These are phyloP conservation scores for Aricia agestis DNA, from an alignment of 1,140 invertebrate species.

Conservation along the genomic window DNA sequence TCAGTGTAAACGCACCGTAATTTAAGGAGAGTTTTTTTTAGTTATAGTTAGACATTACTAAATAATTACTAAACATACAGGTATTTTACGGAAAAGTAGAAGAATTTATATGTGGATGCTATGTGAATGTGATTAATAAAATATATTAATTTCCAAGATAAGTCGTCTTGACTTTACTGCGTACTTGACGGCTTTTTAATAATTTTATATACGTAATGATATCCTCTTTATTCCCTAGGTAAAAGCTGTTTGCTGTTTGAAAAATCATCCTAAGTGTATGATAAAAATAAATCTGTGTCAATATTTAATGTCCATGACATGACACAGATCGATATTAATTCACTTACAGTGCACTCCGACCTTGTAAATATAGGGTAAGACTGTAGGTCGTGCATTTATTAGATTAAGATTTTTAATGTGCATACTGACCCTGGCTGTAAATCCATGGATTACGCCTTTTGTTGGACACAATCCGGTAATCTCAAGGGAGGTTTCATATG, in stretches of 20 bases:
- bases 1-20: not conserved
- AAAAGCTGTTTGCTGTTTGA: too few relatives aligned
- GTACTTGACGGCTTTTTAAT: too few relatives aligned
- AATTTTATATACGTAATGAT: too few relatives aligned
- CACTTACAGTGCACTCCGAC: constrained; percentile 6
- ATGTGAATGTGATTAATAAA: too few relatives aligned
- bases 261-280: not conserved
- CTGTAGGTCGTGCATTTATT: constrained; percentile 6
- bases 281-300: not conserved
- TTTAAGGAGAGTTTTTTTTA: too few relatives aligned
- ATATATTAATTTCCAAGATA: too few relatives aligned
- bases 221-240: too few relatives aligned
- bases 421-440: not conserved
- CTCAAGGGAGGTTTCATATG: not conserved
- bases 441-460: not conserved
- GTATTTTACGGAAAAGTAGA: too few relatives aligned
- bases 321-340: constrained; percentile 7
- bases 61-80: too few relatives aligned
- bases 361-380: constrained; percentile 17
- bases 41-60: too few relatives aligned
- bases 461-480: not conserved
- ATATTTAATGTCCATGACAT: not conserved
- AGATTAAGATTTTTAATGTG: constrained; percentile 8
- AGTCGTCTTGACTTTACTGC: too few relatives aligned
- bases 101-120: too few relatives aligned